Conservation (phyloP, 2,797 vertebrate species). For the Sebastes minor region DNA sequence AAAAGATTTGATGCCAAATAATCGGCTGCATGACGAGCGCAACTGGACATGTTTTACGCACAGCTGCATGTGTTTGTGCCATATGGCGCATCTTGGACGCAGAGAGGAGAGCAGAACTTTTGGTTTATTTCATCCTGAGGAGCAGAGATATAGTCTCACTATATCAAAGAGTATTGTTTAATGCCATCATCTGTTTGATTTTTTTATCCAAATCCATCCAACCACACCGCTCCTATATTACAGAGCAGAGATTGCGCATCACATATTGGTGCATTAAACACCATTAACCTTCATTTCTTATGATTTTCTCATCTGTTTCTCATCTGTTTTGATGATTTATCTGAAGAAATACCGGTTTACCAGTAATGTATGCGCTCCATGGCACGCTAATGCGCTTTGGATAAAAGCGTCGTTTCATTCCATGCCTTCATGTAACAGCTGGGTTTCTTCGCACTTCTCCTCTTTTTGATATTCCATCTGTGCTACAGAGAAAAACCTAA, state of each 20-base stretch:
- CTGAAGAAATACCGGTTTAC: rapidly evolving
- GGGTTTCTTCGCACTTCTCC: background rate
- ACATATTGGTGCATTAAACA: background rate
- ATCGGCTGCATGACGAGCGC: background rate
- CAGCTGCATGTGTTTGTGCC: conserved; percentile 15
- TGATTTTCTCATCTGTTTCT: background rate
- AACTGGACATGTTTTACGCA: conserved; percentile 10
- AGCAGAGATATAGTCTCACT: background rate
- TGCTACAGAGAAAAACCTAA: background rate
- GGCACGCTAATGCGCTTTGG: conserved; percentile 21
- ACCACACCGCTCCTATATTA: background rate
- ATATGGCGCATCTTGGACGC: conserved; percentile 1
- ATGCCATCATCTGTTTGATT: background rate
- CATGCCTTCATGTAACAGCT: background rate
- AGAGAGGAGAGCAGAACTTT: conserved; percentile 12
- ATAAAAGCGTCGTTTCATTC: background rate
- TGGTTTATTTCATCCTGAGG: background rate
- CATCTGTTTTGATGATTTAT: background rate
- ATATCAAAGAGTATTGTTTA: background rate
- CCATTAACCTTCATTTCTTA: rapidly evolving
- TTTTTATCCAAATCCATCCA: background rate
- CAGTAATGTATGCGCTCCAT: background rate
- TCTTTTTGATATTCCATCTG: background rate
- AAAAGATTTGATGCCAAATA: background rate
- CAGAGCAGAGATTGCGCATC: background rate